Conservation (phyloP, 2,888 invertebrate species). For the Athalia circularis region DNA sequence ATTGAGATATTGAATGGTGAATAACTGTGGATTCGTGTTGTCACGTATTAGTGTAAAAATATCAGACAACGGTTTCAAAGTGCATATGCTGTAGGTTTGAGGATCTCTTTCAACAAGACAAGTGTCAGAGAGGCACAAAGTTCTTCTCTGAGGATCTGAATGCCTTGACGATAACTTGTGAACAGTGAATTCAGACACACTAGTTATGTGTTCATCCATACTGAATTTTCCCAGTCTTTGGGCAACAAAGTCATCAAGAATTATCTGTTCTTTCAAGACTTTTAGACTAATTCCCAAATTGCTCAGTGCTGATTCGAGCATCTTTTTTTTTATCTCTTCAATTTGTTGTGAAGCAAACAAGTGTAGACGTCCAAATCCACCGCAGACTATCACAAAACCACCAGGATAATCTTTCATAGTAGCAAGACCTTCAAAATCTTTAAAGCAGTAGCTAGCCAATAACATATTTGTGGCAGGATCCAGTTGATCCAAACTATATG, state of each 20-base stretch:
- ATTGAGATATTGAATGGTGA: constrained; percentile 95
- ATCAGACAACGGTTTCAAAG: constrained; percentile 87
- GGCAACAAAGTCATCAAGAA: constrained; percentile 89
- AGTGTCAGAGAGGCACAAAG: constrained; percentile 95
- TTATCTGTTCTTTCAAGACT: constrained; percentile 88
- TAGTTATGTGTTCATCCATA: constrained; percentile 96
- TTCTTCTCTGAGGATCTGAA: constrained; percentile 89
- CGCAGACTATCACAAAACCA: constrained; percentile 93
- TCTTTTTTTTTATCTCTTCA: constrained; percentile 90
- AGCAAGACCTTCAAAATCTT: constrained; percentile 88
- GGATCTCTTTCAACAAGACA: constrained; percentile 98
- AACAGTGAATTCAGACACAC: constrained; percentile 96
- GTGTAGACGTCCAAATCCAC: constrained; percentile 93
- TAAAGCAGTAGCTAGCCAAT: constrained; percentile 89
- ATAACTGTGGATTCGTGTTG: constrained; percentile 93
- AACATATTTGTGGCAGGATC: constrained; percentile 90
- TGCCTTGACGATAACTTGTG: constrained; percentile 92
- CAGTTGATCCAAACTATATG: constrained; percentile 92
- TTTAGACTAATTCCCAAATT: constrained; percentile 90
- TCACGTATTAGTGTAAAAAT: constrained; percentile 95
- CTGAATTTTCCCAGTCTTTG: constrained; percentile 94
- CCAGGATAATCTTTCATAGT: constrained; percentile 93
- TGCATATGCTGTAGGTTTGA: constrained; percentile 95
- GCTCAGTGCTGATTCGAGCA: constrained; percentile 87
- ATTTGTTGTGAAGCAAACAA: constrained; percentile 91